Base-by-base conservation (phyloP, 1,140 invertebrate genomes). In the Nomia melanderi region DNA sequence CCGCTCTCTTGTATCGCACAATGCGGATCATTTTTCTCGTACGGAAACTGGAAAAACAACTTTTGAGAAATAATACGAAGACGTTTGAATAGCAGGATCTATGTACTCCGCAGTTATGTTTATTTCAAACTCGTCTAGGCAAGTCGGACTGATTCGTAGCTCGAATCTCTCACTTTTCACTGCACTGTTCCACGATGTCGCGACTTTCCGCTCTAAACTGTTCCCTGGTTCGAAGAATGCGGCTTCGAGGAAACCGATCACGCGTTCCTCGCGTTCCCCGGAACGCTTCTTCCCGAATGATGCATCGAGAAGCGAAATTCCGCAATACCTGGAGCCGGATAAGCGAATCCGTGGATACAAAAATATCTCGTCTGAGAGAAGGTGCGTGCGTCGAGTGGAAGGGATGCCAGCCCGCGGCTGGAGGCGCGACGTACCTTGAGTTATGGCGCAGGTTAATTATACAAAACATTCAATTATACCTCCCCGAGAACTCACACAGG, bases 401-500 rank as follows among this genome's bases (percentile, higher is more conserved):
- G 75, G 82, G 78, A 81, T 72, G 86, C 80, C 83, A 69, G 90
- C 91, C 91, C 89, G 88, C 87, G 91, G 91, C 90, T 91, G 88
- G 88, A 91, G 91, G 90, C 90, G 90, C 89, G 89, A 90, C 91
- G 91, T 91, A 88, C 84, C 79, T 85, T 92, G 91, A 92, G 90
- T 92, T 92, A 92, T 92, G 91, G 90, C 88, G 90, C 90, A 91
- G 90, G 91, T 92, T 92, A 92, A 92, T 92, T 92, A 92, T 92
- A 92, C 91, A 92, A 92, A 92, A 92, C 91, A 92, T 92, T 92
- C 91, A 92, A 92, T 92, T 92, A 92, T 92, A 92, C 88, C 87
- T 89, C 88, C 85, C 85, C 79, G 66, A 65, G 85, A 85, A 81
- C 77, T 44, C 75, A 80, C 70, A 82, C 84, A 39, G 33, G 39